Percentiles rank a stretch among this genome's conserved stretches.
Evolutionary conservation across 2,113 vertebrate species (phyloP).

Genomic region (Toxotes chatareus): DNA sequence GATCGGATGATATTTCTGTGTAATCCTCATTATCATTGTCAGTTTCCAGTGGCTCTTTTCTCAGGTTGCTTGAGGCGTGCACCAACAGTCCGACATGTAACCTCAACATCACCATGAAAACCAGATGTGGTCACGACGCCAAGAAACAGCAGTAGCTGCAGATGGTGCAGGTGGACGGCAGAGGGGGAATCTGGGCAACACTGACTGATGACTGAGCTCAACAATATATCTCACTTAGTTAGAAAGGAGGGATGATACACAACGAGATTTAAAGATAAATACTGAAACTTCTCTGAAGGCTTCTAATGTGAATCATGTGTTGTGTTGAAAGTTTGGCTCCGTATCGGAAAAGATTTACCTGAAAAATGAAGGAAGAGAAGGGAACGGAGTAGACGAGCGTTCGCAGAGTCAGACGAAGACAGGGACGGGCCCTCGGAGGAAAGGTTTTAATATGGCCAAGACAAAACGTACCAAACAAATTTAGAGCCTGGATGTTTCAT

Average conservation of each 20-base stretch:
- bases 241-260: slow-evolving; percentile 32
- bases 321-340: not conserved
- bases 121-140: slow-evolving; percentile 49
- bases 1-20: not conserved
- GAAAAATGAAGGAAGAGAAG: slow-evolving; percentile 10
- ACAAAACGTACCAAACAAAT: not conserved
- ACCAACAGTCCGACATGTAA: slow-evolving; percentile 48
- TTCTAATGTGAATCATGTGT: slow-evolving; percentile 34
- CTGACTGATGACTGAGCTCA: slow-evolving; percentile 13
- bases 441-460: not conserved
- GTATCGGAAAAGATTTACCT: not conserved
- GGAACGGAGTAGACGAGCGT: not conserved
- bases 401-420: not conserved
- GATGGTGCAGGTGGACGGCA: slow-evolving; percentile 64
- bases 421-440: not conserved
- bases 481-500: not conserved
- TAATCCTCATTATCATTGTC: slow-evolving; percentile 50
- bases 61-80: slow-evolving; percentile 57
- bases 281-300: slow-evolving; percentile 6
- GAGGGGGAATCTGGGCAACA: slow-evolving; percentile 20
- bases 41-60: slow-evolving; percentile 21
- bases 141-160: slow-evolving; percentile 60
- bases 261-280: slow-evolving; percentile 42
- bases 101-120: slow-evolving; percentile 40
- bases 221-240: slow-evolving; percentile 65